phyloP scores from a whole-genome alignment of 2,797 vertebrate genomes.

The Pitangus sulphuratus region DNA sequence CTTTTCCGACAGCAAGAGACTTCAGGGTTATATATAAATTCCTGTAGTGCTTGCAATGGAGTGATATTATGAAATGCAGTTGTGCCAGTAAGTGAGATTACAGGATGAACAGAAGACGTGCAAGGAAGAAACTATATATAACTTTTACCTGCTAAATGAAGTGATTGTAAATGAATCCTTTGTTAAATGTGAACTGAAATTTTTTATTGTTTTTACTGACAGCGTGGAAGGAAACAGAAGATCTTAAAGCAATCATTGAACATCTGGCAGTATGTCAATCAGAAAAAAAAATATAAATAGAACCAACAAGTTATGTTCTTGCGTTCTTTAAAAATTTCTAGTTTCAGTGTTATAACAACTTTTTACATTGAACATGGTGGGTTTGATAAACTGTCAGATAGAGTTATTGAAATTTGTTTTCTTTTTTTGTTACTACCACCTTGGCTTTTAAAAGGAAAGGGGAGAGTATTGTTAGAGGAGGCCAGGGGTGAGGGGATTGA shows the following conservation, averaged over 20 bases:
- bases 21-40: not conserved
- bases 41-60: not conserved
- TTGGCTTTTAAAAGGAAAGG: not conserved
- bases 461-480: not conserved
- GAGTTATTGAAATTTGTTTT: not conserved
- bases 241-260: not conserved
- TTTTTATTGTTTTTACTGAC: not conserved
- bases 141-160: not conserved
- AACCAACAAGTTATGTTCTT: not conserved
- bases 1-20: constrained; percentile 16
- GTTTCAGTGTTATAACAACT: not conserved
- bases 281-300: not conserved
- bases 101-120: not conserved
- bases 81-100: not conserved
- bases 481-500: not conserved
- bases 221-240: not conserved
- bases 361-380: not conserved
- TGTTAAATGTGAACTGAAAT: not conserved
- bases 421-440: not conserved
- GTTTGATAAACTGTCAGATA: not conserved
- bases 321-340: not conserved
- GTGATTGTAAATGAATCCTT: not conserved
- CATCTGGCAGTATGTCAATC: not conserved
- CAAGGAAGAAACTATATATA: not conserved
- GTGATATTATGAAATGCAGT: not conserved